Percentiles rank a stretch among this genome's conserved stretches.
Conservation (phyloP, 2,888 invertebrate genomes). For the Oeneis ivallda region DNA sequence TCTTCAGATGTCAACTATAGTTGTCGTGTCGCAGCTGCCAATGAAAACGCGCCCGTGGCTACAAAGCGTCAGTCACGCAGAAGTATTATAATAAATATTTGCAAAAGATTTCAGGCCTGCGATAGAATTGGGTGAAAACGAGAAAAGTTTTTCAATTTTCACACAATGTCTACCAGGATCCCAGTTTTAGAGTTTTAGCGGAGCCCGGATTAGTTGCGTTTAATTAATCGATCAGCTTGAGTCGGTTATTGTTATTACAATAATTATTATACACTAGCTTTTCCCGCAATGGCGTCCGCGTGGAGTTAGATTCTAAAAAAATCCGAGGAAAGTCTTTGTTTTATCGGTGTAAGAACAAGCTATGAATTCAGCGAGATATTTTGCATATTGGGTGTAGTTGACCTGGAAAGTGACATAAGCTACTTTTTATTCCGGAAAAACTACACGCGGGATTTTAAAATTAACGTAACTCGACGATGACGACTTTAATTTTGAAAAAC, state of each 20-base stretch:
- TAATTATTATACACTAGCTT: not conserved
- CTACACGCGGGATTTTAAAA: too few relatives aligned
- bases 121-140: constrained; percentile 71
- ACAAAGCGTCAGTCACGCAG: constrained; percentile 26
- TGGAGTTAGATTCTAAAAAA: too few relatives aligned
- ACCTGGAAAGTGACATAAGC: too few relatives aligned
- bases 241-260: not conserved
- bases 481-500: not conserved
- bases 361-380: too few relatives aligned
- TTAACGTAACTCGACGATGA: too few relatives aligned
- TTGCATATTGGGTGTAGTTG: too few relatives aligned
- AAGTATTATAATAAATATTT: constrained; percentile 61
- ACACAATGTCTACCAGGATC: constrained; percentile 60
- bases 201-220: constrained; percentile 57
- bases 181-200: constrained; percentile 43
- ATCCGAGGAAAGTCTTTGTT: too few relatives aligned
- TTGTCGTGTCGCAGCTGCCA: not conserved
- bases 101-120: constrained; percentile 64
- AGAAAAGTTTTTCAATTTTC: constrained; percentile 78
- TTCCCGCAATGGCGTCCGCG: too few relatives aligned
- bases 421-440: too few relatives aligned
- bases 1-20: not conserved
- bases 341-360: too few relatives aligned
- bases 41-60: constrained; percentile 8
- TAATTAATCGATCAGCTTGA: constrained; percentile 49